These are phyloP conservation scores for Columbina picui DNA, from an alignment of 2,113 vertebrate species.

Conservation along the genomic window DNA sequence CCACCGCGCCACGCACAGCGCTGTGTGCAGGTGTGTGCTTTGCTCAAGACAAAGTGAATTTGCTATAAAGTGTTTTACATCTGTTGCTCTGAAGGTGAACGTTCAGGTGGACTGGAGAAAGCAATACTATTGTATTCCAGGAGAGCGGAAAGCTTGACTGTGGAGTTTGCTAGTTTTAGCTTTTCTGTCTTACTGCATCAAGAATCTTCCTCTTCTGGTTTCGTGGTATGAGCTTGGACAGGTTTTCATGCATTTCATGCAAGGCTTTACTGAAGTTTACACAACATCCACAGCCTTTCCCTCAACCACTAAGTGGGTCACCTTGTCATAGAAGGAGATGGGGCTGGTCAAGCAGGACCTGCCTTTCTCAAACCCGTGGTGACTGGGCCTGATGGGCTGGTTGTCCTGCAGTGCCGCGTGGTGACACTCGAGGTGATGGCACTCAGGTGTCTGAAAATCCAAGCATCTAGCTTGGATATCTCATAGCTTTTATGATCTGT, in stretches of 20 bases:
- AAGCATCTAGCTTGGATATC: not conserved
- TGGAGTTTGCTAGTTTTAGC: not conserved
- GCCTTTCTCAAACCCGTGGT: too few species aligned
- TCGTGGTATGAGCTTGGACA: not conserved
- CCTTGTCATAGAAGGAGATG: too few species aligned
- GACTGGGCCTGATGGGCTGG: too few species aligned
- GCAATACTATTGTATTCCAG: not conserved
- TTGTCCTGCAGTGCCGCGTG: too few species aligned
- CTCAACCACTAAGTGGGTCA: too few species aligned
- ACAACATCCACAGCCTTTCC: too few species aligned
- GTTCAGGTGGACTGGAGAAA: not conserved
- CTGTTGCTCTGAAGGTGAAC: not conserved
- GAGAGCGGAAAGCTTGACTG: not conserved
- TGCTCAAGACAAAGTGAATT: not conserved
- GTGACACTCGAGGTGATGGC: too few species aligned
- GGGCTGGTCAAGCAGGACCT: too few species aligned
- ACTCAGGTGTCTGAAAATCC: not conserved
- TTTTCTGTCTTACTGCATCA: not conserved
- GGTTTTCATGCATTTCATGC: not conserved
- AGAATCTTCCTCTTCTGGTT: not conserved
- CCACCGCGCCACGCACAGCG: rapidly evolving
- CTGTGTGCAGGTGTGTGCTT: not conserved
- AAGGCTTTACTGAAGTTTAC: not conserved
- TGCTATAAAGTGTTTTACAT: not conserved
- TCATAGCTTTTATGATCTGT: not conserved